Conservation (phyloP, 2,888 invertebrate genomes). For the Synergus umbraculus region DNA sequence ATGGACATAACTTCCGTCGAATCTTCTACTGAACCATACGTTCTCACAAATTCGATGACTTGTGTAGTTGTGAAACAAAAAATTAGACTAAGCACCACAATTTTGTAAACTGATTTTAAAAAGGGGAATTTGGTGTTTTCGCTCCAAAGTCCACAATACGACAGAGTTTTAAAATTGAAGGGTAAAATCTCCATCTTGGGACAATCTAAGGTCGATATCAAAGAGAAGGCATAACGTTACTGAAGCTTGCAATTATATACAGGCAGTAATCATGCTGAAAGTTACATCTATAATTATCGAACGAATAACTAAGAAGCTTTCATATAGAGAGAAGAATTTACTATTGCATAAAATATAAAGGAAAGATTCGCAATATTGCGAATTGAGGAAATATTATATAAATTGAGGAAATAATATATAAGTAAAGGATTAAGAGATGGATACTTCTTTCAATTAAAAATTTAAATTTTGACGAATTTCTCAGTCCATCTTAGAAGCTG, state of each 20-base stretch:
- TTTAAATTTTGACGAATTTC: too few species aligned
- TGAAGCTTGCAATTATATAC: not conserved
- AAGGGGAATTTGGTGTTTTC: constrained; percentile 21
- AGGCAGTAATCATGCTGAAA: not conserved
- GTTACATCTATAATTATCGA: not conserved
- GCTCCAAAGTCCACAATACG: constrained; percentile 46
- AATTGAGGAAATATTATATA: too few species aligned
- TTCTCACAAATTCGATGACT: constrained; percentile 21
- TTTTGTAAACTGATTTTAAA: constrained; percentile 37
- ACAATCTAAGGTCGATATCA: not conserved
- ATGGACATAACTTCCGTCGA: constrained; percentile 43
- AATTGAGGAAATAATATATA: too few species aligned
- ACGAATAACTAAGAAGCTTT: not conserved
- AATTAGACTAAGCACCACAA: constrained; percentile 26
- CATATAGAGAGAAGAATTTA: not conserved
- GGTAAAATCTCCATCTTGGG: constrained; percentile 48
- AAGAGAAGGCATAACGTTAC: not conserved
- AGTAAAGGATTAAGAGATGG: too few species aligned
- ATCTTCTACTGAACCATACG: constrained; percentile 28
- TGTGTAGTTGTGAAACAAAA: constrained; percentile 37
- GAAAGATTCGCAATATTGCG: too few species aligned
- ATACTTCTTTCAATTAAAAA: too few species aligned
- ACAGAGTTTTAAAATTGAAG: constrained; percentile 40
- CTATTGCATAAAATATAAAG: not conserved
- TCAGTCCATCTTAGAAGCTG: not conserved